Base-by-base conservation (phyloP, 2,113 vertebrate species). In the Pipra filicauda region DNA sequence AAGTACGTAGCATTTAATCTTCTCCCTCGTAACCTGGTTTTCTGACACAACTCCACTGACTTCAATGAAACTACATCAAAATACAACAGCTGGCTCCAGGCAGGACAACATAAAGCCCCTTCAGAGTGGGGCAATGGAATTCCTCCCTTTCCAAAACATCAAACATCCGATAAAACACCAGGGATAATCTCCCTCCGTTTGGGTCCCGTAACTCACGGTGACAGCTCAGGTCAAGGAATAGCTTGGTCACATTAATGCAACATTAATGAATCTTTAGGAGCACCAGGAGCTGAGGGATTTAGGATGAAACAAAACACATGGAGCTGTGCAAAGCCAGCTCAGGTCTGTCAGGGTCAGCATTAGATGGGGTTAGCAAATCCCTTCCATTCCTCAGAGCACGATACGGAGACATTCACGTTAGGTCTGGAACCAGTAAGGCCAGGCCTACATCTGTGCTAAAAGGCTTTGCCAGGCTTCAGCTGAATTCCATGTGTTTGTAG, bases 51-150 rank as follows among this genome's bases (percentile, higher is more conserved):
- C 48, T 84, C 33, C 33, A 7, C 17, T 35, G 51, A 65, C 69
- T 95, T 83, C 72, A 94, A 5, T 46, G 83, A 28, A 89, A 91
- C n/a, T 54, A 78, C 76, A 92, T 72, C 83, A 95, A 93, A 91
- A 89, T 17, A 81, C 37, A 95, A 58, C 61, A 91, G 20, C 24
- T 96, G 83, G 48, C 88, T 92, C 49, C 85, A 92, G 83, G 79
- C 72, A 86, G 88, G 37, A 35, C 69, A 80, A 75, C 78, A 55
- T 33, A 55, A 93, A 88, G 54, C 80, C 31, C 43, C 74, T 80
- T 88, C 67, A 62, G 31, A 93, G 35, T 11, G 15, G 69, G 86
- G 61, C 55, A 71, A 55, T 27, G 30, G 59, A 70, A 88, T n/a
- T 84, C 44, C 31, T 93, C 83, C 72, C 39, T 93, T 91, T 84